Conservation (phyloP, 2,888 invertebrate species). For the Machimus atricapillus region DNA sequence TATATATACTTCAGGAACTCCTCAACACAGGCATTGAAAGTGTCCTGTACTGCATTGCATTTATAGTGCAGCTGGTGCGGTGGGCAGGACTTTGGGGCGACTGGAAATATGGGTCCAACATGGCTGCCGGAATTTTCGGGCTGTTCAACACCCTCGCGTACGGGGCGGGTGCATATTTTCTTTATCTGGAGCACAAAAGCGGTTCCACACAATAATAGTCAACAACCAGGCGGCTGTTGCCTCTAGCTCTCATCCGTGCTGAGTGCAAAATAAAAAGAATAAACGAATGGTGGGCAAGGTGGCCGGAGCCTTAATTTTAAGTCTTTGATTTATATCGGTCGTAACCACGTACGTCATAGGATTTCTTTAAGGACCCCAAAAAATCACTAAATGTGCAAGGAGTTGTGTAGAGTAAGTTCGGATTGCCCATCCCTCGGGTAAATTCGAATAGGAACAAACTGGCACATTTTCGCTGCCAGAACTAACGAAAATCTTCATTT, state of each 20-base stretch:
- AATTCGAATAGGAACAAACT: not conserved
- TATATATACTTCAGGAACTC: constrained; percentile 73
- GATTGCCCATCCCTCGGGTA: not conserved
- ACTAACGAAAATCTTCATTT: not conserved
- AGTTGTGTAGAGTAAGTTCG: not conserved
- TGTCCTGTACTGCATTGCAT: constrained; percentile 78
- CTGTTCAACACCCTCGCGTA: constrained; percentile 83
- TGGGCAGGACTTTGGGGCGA: constrained; percentile 62
- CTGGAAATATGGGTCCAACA: constrained; percentile 66
- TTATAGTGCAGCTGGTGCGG: constrained; percentile 77
- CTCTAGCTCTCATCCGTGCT: not conserved
- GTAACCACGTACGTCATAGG: not conserved
- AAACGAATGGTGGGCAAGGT: not conserved
- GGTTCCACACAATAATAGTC: constrained; percentile 56
- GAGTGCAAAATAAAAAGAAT: not conserved
- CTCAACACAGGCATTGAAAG: constrained; percentile 76
- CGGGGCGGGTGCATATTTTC: constrained; percentile 76
- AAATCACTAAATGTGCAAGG: constrained; percentile 1
- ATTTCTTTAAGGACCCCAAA: not conserved
- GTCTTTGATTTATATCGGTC: constrained; percentile 7
- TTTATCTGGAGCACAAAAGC: constrained; percentile 76
- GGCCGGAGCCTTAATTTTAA: constrained; percentile 14
- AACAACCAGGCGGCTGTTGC: not conserved
- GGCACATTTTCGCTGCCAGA: constrained; percentile 20
- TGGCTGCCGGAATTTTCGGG: constrained; percentile 85